Percentiles rank a stretch among this genome's conserved stretches.
Evolutionary conservation across 2,113 vertebrate species (phyloP).

Genomic region (Colistium nudipinnis): DNA sequence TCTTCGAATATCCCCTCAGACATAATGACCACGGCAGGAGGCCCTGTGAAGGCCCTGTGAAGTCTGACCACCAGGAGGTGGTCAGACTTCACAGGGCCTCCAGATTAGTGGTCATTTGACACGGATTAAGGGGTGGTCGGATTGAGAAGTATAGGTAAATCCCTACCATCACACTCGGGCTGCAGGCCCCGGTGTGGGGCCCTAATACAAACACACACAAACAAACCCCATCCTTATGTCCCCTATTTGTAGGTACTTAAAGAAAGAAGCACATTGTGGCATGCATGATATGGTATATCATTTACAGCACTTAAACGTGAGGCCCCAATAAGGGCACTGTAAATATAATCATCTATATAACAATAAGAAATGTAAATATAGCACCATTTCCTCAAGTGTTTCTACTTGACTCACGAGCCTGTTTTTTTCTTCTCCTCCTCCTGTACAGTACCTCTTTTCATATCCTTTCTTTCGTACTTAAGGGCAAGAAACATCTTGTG

Average conservation of each 20-base stretch:
- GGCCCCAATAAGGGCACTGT: no score
- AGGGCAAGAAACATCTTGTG: no score
- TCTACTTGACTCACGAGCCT: no score
- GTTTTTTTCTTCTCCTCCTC: no score
- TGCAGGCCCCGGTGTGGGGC: background rate
- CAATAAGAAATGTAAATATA: no score
- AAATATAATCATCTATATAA: no score
- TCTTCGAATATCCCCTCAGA: no score
- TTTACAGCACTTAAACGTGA: background rate
- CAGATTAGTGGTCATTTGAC: conserved; percentile 70
- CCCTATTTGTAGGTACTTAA: background rate
- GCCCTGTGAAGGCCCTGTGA: no score
- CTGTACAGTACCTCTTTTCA: no score
- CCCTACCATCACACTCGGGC: conserved; percentile 24
- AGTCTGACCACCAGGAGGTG: no score
- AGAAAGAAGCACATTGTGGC: background rate
- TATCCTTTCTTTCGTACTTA: no score
- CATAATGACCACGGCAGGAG: background rate
- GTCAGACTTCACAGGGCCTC: conserved; percentile 17
- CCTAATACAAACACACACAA: conserved; percentile 34
- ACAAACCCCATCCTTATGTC: conserved; percentile 10
- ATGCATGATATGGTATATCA: background rate
- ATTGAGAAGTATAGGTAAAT: conserved; percentile 61
- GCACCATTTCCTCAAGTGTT: no score
- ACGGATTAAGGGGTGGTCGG: conserved; percentile 54